These are phyloP conservation scores for Notoglanidium macrostoma DNA, from an alignment of 2,797 vertebrate genomes.

Conservation along the genomic window DNA sequence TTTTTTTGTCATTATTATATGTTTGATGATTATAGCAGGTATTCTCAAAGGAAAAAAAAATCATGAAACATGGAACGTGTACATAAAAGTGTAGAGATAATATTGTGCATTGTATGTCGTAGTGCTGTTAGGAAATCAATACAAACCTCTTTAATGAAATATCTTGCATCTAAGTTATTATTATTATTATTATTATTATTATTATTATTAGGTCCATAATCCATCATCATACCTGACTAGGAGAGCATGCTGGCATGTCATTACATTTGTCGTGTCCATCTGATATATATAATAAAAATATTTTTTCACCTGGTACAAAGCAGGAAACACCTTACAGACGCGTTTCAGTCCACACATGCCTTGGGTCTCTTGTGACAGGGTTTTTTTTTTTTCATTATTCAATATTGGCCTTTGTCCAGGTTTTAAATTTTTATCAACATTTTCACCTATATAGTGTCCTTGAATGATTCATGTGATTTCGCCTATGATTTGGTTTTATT, in stretches of 20 bases:
- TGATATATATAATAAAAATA: slow-evolving; percentile 71
- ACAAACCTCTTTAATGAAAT: slow-evolving; percentile 81
- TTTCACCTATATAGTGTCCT: neutral
- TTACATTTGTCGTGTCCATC: slow-evolving; percentile 71
- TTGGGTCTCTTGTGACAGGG: neutral
- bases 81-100: slow-evolving; percentile 90
- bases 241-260: slow-evolving; percentile 90
- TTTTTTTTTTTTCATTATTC: neutral
- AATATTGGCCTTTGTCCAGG: neutral
- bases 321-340: slow-evolving; percentile 30
- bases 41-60: slow-evolving; percentile 68
- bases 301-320: slow-evolving; percentile 74
- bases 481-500: neutral
- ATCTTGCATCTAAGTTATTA: slow-evolving; percentile 61
- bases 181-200: slow-evolving; percentile 57
- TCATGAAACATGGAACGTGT: slow-evolving; percentile 78
- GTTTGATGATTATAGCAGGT: slow-evolving; percentile 68
- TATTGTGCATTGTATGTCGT: slow-evolving; percentile 99
- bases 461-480: neutral
- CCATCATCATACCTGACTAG: slow-evolving; percentile 80
- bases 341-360: neutral
- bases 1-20: slow-evolving; percentile 70
- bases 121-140: slow-evolving; percentile 90
- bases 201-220: slow-evolving; percentile 70
- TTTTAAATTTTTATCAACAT: neutral